Evolutionary conservation across 1,140 invertebrate genomes (phyloP).

Genomic region (Triops cancriformis): DNA sequence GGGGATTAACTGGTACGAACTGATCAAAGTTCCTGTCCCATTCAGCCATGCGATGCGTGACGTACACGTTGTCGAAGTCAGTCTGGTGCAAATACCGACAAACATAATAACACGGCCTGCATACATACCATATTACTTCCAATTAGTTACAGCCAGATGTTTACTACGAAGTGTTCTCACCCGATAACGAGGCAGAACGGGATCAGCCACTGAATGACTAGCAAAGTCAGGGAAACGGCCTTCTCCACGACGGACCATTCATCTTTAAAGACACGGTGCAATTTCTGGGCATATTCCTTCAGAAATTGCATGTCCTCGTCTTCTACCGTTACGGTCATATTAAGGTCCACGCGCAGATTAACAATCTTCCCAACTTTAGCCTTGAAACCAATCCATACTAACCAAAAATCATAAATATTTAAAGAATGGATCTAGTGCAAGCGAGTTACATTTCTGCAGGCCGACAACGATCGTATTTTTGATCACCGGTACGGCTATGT

Average conservation of each 20-base stretch:
- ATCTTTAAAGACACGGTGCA: neutral
- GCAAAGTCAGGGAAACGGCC: neutral
- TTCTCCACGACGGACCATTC: neutral
- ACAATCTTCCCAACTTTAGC: neutral
- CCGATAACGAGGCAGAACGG: neutral
- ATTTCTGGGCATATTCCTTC: neutral
- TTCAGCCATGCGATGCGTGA: neutral
- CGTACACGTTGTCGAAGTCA: neutral
- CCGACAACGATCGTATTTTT: neutral
- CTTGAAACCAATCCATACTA: neutral
- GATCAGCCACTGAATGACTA: neutral
- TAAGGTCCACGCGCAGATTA: neutral
- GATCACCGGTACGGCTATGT: neutral
- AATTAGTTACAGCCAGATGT: neutral
- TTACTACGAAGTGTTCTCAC: neutral
- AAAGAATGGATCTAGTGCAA: neutral
- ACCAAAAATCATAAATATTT: neutral
- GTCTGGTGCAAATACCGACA: neutral
- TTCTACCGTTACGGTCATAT: neutral
- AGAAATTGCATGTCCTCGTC: neutral
- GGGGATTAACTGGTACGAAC: neutral
- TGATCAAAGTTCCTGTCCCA: neutral
- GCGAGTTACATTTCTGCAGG: neutral
- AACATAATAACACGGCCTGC: neutral
- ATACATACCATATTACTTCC: neutral